These are phyloP conservation scores for Rhabdomys dilectus DNA, from an alignment of 2,113 vertebrate genomes.

Conservation along the genomic window DNA sequence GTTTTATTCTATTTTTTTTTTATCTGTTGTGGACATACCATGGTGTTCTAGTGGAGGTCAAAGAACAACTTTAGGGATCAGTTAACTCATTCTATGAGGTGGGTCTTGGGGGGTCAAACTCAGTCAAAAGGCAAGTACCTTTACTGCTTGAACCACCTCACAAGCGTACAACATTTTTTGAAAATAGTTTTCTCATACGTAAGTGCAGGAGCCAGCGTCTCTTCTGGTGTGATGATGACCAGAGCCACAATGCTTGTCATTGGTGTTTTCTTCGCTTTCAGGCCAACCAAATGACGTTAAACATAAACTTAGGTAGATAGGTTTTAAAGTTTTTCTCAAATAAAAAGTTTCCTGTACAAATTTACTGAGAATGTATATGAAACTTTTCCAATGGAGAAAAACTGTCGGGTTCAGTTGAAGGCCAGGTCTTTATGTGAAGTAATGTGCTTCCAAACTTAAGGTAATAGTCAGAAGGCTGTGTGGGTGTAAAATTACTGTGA, in stretches of 20 bases:
- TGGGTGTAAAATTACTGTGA: neutral
- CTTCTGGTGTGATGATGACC: slow-evolving; percentile 11
- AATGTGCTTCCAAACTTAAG: slow-evolving; percentile 25
- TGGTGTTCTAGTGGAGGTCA: neutral
- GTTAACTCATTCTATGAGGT: neutral
- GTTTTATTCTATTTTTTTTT: neutral
- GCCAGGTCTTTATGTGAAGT: neutral
- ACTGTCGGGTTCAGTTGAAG: slow-evolving; percentile 49
- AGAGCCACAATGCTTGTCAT: slow-evolving; percentile 1
- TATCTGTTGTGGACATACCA: neutral
- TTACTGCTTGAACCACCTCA: neutral
- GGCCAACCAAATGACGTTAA: slow-evolving; percentile 23
- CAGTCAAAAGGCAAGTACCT: neutral
- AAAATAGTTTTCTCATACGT: neutral
- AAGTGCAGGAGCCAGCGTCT: slow-evolving; percentile 35
- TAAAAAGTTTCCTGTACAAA: slow-evolving; percentile 37
- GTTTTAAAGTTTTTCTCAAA: slow-evolving; percentile 58
- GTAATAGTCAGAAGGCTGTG: neutral
- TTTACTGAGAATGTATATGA: neutral
- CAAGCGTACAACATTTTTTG: no score
- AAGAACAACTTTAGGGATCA: neutral
- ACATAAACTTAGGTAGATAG: neutral
- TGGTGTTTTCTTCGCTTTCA: slow-evolving; percentile 23
- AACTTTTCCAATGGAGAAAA: slow-evolving; percentile 38
- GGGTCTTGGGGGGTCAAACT: neutral